Percentiles rank a stretch among this genome's conserved stretches.
These are phyloP conservation scores for Urocynchramus pylzowi DNA, from an alignment of 2,113 vertebrate species.

Conservation along the genomic window DNA sequence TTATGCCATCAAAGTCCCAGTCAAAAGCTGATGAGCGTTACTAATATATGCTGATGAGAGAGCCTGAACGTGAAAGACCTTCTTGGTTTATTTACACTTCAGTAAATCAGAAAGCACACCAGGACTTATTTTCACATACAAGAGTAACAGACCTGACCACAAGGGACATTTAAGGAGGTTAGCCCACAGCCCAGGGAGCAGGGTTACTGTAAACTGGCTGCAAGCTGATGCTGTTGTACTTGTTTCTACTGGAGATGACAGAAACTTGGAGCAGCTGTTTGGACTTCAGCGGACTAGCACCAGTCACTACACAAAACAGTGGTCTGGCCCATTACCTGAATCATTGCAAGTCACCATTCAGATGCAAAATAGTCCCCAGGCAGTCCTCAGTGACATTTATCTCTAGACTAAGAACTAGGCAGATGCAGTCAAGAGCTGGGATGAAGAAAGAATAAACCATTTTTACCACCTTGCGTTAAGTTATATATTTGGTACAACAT, in stretches of 20 bases:
- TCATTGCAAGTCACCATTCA: neutral
- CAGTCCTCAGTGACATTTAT: neutral
- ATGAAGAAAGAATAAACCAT: neutral
- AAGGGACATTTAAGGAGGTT: neutral
- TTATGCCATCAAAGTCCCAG: conserved; percentile 50
- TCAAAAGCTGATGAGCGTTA: conserved; percentile 47
- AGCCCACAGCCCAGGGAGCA: neutral
- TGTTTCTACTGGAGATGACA: neutral
- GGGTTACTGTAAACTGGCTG: neutral
- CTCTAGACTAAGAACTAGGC: neutral
- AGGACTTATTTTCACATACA: neutral
- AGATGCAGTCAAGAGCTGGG: neutral
- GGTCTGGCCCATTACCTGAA: neutral
- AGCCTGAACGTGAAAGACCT: neutral
- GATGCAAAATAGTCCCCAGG: neutral
- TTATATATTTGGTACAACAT: neutral
- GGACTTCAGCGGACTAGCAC: neutral
- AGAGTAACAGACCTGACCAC: neutral
- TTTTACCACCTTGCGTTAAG: neutral
- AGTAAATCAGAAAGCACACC: conserved; percentile 17
- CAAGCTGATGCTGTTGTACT: neutral
- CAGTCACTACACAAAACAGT: neutral
- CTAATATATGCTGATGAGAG: conserved; percentile 35
- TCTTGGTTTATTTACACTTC: conserved; percentile 18
- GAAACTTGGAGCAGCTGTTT: neutral